phyloP scores from a whole-genome alignment of 2,888 invertebrate species.

The Bhutanitis thaidina region DNA sequence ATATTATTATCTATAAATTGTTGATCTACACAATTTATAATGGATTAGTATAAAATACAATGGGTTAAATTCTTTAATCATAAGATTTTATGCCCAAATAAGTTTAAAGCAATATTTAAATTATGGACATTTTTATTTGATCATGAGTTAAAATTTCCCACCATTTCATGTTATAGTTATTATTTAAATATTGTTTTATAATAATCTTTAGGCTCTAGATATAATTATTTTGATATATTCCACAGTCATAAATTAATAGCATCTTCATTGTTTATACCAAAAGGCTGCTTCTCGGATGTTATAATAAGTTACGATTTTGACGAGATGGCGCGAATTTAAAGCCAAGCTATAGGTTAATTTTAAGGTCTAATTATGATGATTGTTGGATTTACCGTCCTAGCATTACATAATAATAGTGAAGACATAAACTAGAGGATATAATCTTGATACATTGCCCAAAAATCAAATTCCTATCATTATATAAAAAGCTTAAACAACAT shows the following conservation, averaged over 20 bases:
- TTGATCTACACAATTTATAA: slow-evolving; percentile 55
- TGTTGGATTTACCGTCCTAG: slow-evolving; percentile 78
- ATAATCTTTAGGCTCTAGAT: slow-evolving; percentile 65
- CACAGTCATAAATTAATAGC: slow-evolving; percentile 74
- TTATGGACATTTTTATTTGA: slow-evolving; percentile 55
- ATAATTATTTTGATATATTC: slow-evolving; percentile 69
- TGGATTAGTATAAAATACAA: slow-evolving; percentile 54
- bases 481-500: slow-evolving; percentile 60
- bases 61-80: slow-evolving; percentile 40
- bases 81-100: slow-evolving; percentile 51
- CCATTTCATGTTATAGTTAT: slow-evolving; percentile 67
- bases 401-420: slow-evolving; percentile 73
- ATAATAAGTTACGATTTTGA: slow-evolving; percentile 67
- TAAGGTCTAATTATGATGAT: slow-evolving; percentile 67
- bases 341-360: slow-evolving; percentile 76
- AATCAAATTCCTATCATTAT: slow-evolving; percentile 55
- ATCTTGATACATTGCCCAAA: slow-evolving; percentile 62
- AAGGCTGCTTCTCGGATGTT: slow-evolving; percentile 78
- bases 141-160: slow-evolving; percentile 64
- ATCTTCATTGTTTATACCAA: slow-evolving; percentile 67
- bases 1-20: slow-evolving; percentile 69
- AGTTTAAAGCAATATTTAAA: slow-evolving; percentile 71
- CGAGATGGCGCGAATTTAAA: slow-evolving; percentile 77
- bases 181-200: slow-evolving; percentile 73
- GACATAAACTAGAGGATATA: slow-evolving; percentile 62